Evolutionary conservation across 1,140 invertebrate genomes (phyloP).

Genomic region (Drosophila pseudoananassae): DNA sequence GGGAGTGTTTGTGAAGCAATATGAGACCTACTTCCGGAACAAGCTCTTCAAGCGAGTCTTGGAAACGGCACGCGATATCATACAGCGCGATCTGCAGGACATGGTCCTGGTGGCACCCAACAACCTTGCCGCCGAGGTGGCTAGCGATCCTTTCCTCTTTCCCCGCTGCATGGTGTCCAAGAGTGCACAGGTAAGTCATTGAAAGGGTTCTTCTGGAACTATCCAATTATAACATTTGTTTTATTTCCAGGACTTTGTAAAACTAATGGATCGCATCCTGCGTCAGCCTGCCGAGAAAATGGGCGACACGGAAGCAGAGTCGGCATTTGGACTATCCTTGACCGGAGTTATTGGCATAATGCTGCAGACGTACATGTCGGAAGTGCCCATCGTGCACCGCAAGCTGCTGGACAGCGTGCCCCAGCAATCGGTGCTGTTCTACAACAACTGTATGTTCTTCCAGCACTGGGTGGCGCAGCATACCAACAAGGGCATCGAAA

Average conservation of each 20-base stretch:
- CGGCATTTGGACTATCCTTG: slow-evolving; percentile 78
- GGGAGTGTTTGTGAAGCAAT: slow-evolving; percentile 89
- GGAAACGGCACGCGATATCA: slow-evolving; percentile 89
- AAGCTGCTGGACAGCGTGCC: slow-evolving; percentile 92
- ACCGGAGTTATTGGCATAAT: slow-evolving; percentile 86
- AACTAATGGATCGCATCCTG: slow-evolving; percentile 89
- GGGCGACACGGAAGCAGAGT: slow-evolving; percentile 87
- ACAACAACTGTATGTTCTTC: slow-evolving; percentile 97
- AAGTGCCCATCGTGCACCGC: slow-evolving; percentile 92
- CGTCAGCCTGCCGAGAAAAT: slow-evolving; percentile 88
- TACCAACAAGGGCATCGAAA: slow-evolving; percentile 74
- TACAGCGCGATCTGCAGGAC: slow-evolving; percentile 92
- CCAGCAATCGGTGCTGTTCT: slow-evolving; percentile 94
- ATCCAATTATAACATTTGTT: no score
- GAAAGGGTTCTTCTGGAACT: no score
- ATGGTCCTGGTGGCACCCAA: slow-evolving; percentile 87
- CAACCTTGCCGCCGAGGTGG: slow-evolving; percentile 73
- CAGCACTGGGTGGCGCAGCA: slow-evolving; percentile 86
- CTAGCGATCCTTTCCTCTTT: slow-evolving; percentile 79
- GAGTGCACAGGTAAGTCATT: slow-evolving; percentile 70
- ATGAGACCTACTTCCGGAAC: slow-evolving; percentile 91
- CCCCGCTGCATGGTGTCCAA: slow-evolving; percentile 88
- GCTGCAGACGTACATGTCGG: slow-evolving; percentile 91
- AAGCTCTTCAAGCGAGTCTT: slow-evolving; percentile 91
- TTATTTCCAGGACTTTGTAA: slow-evolving; percentile 87